Conservation (phyloP, 1,140 invertebrate genomes). For the Drosophila rhopaloa region DNA sequence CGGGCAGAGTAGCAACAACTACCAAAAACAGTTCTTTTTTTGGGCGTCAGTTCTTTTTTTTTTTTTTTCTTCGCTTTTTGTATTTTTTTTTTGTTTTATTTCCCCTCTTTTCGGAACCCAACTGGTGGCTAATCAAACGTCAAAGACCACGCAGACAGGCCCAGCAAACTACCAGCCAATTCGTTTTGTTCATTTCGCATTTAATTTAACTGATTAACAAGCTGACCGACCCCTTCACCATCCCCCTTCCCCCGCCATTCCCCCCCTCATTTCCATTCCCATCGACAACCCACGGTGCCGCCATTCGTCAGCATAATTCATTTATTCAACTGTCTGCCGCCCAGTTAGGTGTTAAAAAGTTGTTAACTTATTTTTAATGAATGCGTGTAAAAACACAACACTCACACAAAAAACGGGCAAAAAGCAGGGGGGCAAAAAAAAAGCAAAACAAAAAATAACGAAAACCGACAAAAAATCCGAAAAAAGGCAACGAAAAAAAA, state of each 20-base stretch:
- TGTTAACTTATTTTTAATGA: constrained; percentile 84
- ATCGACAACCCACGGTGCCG: constrained; percentile 21
- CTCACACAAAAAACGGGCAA: background rate
- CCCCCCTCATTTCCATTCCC: background rate
- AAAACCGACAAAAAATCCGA: background rate
- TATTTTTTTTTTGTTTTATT: background rate
- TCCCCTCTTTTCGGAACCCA: constrained; percentile 4
- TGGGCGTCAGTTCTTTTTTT: constrained; percentile 8
- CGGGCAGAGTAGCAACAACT: constrained; percentile 26
- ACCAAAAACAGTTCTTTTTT: constrained; percentile 44
- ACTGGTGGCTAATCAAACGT: constrained; percentile 63
- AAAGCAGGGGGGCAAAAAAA: constrained; percentile 10
- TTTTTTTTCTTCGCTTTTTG: background rate
- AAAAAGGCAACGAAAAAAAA: constrained; percentile 49
- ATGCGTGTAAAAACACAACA: constrained; percentile 72
- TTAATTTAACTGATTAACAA: constrained; percentile 83
- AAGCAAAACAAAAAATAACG: constrained; percentile 23
- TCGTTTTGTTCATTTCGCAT: constrained; percentile 82
- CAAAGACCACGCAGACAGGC: constrained; percentile 59
- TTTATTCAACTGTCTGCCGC: constrained; percentile 83
- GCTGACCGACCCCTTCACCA: constrained; percentile 30
- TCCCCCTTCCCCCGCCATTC: background rate
- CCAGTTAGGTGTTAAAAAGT: constrained; percentile 84
- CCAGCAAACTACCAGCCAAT: constrained; percentile 62
- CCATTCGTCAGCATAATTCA: constrained; percentile 82